Conservation (phyloP, 2,113 vertebrate genomes). For the Aptenodytes forsteri region DNA sequence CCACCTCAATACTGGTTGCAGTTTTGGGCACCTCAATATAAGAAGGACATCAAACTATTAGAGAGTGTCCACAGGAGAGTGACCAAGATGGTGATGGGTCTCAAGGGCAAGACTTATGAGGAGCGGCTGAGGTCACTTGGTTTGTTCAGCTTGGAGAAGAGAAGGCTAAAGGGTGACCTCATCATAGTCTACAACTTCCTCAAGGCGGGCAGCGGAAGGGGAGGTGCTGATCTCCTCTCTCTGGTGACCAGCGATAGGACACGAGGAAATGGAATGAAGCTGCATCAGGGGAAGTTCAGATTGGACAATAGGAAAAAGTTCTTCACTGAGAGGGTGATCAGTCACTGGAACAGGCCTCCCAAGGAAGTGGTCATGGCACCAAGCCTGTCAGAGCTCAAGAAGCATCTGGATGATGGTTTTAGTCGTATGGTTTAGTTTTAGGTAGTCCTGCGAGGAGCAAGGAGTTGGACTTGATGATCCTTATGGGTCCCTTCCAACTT, state of each 20-base stretch:
- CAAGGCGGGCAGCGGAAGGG: fast-evolving
- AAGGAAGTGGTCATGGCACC: neutral
- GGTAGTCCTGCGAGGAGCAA: neutral
- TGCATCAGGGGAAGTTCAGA: neutral
- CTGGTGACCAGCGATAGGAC: neutral
- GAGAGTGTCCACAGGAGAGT: neutral
- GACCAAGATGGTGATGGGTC: neutral
- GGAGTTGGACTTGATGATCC: neutral
- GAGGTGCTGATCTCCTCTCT: neutral
- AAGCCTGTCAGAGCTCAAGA: neutral
- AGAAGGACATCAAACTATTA: neutral
- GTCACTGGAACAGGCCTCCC: neutral
- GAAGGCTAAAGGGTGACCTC: neutral
- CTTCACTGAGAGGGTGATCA: neutral
- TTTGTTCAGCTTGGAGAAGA: neutral
- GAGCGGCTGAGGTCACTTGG: neutral
- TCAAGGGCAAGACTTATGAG: neutral
- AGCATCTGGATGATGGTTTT: neutral
- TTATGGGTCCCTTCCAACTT: neutral
- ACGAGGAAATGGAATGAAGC: neutral
- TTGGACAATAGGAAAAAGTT: neutral
- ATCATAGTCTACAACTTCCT: neutral
- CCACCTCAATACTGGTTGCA: neutral
- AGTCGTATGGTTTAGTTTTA: neutral
- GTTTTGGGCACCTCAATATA: neutral